Conservation (phyloP, 2,888 invertebrate species). For the Dryomyza anilis region DNA sequence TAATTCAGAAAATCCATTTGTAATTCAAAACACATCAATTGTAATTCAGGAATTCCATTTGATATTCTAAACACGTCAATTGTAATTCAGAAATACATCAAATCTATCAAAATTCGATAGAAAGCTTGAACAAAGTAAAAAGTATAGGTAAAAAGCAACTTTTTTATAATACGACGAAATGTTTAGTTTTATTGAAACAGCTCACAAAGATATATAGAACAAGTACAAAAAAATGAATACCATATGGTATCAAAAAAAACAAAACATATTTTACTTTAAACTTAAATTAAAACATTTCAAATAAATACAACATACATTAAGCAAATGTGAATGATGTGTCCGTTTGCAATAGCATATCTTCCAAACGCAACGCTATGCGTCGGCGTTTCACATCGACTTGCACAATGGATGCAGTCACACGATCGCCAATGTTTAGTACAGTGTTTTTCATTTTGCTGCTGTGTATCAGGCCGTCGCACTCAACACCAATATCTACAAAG, state of each 20-base stretch:
- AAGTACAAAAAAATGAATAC: no score
- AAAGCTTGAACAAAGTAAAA: no score
- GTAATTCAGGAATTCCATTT: no score
- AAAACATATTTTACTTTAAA: not conserved
- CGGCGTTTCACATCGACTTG: slow-evolving; percentile 65
- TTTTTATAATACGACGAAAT: no score
- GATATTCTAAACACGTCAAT: no score
- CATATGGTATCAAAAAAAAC: not conserved
- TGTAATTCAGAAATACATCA: no score
- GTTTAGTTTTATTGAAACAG: no score
- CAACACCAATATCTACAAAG: slow-evolving; percentile 86
- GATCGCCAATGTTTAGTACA: slow-evolving; percentile 70
- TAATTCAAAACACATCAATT: no score
- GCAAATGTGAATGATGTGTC: slow-evolving; percentile 49
- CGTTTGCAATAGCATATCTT: slow-evolving; percentile 49
- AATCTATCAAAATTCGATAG: no score
- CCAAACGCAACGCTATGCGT: slow-evolving; percentile 66
- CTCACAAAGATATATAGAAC: no score
- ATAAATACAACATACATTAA: slow-evolving; percentile 5
- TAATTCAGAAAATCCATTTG: no score
- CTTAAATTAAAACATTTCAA: not conserved
- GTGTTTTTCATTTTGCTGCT: slow-evolving; percentile 65
- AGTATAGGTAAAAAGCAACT: no score
- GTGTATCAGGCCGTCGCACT: slow-evolving; percentile 74
- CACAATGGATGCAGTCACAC: slow-evolving; percentile 70